Evolutionary conservation across 2,888 invertebrate species (phyloP).

Genomic region (Sphaeridia pumilis): DNA sequence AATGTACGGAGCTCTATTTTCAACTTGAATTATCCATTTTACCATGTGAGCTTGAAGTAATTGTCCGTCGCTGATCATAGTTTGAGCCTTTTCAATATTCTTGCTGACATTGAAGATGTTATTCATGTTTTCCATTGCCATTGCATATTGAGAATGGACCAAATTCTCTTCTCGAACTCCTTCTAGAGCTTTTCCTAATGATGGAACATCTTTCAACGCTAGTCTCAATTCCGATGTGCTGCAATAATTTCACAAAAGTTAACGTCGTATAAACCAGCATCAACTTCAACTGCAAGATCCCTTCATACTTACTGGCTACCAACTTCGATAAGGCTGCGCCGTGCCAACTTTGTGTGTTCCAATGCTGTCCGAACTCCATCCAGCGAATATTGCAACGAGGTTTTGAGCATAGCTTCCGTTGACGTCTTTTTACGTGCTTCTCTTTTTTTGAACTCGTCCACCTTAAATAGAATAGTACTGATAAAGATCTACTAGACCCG

Average conservation of each 20-base stretch:
- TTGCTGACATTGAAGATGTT: slow-evolving; percentile 97
- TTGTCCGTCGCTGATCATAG: slow-evolving; percentile 89
- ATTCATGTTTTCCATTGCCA: slow-evolving; percentile 94
- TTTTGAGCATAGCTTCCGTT: slow-evolving; percentile 87
- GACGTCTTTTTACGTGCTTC: slow-evolving; percentile 71
- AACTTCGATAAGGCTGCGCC: slow-evolving; percentile 62
- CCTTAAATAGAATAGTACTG: slow-evolving; percentile 40
- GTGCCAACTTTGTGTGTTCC: slow-evolving; percentile 72
- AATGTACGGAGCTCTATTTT: not conserved
- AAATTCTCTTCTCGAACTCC: slow-evolving; percentile 85
- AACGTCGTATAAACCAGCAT: not conserved
- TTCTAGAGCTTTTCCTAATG: slow-evolving; percentile 65
- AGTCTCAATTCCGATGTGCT: slow-evolving; percentile 67
- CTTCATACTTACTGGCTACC: slow-evolving; percentile 50
- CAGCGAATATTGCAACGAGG: slow-evolving; percentile 95
- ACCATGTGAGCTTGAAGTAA: slow-evolving; percentile 85
- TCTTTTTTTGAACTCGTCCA: slow-evolving; percentile 63
- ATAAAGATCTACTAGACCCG: not conserved
- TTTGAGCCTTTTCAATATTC: slow-evolving; percentile 85
- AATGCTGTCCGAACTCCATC: slow-evolving; percentile 93
- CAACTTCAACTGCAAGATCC: not conserved
- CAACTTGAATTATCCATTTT: slow-evolving; percentile 14
- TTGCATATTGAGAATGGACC: slow-evolving; percentile 90
- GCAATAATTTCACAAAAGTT: not conserved
- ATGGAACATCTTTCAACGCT: slow-evolving; percentile 62